Percentiles rank a stretch among this genome's conserved stretches.
Conservation (phyloP, 1,140 invertebrate species). For the Calosoma granatense region DNA sequence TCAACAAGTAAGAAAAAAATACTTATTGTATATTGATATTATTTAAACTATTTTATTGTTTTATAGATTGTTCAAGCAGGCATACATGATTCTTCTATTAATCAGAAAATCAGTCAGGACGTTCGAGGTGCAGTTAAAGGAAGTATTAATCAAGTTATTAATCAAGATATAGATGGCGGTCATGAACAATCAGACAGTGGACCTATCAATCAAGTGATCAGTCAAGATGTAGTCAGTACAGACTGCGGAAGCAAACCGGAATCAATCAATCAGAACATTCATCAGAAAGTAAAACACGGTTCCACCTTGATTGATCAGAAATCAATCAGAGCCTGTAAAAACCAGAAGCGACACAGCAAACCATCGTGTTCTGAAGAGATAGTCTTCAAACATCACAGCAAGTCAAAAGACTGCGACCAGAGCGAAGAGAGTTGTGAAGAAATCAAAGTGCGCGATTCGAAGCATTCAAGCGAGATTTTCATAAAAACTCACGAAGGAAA, state of each 20-base stretch:
- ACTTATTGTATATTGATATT: neutral
- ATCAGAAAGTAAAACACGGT: neutral
- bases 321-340: neutral
- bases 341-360: neutral
- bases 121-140: neutral
- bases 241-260: neutral
- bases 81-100: neutral
- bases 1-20: neutral
- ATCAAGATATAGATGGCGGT: neutral
- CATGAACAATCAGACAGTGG: neutral
- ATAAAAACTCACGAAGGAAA: neutral
- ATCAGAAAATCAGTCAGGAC: neutral
- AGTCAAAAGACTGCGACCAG: neutral
- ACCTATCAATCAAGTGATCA: neutral
- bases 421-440: neutral
- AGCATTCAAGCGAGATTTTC: neutral
- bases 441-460: neutral
- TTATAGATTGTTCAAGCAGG: too few relatives aligned
- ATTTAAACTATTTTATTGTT: neutral
- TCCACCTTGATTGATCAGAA: neutral
- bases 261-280: neutral
- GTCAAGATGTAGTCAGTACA: neutral
- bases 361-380: neutral
- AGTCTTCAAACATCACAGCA: neutral
- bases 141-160: neutral